Base-by-base conservation (phyloP, 2,113 vertebrate species). In the Pelvicachromis taeniatus region DNA sequence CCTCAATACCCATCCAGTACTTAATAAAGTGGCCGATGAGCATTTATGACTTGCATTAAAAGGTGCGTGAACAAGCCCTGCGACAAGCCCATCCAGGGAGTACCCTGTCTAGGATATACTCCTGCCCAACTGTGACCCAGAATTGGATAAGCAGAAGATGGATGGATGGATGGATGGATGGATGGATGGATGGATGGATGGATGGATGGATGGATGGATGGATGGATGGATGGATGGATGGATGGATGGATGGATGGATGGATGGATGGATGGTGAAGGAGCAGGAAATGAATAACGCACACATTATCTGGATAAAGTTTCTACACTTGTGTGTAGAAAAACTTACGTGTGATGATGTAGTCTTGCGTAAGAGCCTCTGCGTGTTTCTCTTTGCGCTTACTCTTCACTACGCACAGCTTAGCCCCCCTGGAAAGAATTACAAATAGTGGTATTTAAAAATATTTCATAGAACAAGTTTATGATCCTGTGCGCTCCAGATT, bases 331-430 rank as follows among this genome's bases (percentile, higher is more conserved):
- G 33, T 38, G 59, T 3, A 4, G 31, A 35, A 26, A 17, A 88
- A 96, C 98, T 97, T 95, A 99, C 98, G 98, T 31, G 98, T 99
- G 93, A 99, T 99, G 95, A 99, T 98, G 92, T 99, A 99, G 95
- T 99, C 98, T 91, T 99, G 98, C 3, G 97, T 99, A 33, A 99
- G 96, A 13, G 97, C 97, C 94, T 98, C 98, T 0, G 97, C 97
- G 78, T 98, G 98, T 81, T 96, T 98, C 33, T 97, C 96, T 93
- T 99, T 99, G 85, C 96, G 94, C 91, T 98, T 96, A 91, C 97
- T 99, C 96, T 99, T 99, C 90, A 99, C 98, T 42, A 99, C 98
- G 10, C 98, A 99, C 82, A 99, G 94, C 95, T 97, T 99, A 35
- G 98, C 99, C 85, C 98, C 99, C 93, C 99, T 99, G 91, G 9